These are phyloP conservation scores for Sphaeridia pumilis DNA, from an alignment of 2,888 invertebrate species.

Conservation along the genomic window DNA sequence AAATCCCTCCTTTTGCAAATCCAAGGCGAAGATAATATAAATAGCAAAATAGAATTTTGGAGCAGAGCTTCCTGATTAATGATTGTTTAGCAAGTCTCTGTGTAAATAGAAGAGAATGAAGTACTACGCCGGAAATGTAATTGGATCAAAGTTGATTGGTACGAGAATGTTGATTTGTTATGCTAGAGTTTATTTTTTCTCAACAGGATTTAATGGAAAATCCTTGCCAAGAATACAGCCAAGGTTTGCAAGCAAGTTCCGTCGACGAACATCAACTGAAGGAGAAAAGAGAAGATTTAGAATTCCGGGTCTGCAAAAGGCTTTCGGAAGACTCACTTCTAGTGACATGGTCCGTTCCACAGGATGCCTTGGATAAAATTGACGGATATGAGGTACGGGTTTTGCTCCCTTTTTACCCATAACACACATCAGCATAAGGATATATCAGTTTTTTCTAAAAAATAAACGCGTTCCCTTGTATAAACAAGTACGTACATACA, in stretches of 20 bases:
- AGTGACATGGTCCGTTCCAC: constrained; percentile 35
- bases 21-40: too few relatives aligned
- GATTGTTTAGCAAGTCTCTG: too few relatives aligned
- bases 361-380: constrained; percentile 14
- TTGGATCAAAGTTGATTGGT: too few relatives aligned
- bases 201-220: constrained; percentile 13
- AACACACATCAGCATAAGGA: too few relatives aligned
- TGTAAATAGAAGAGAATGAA: too few relatives aligned
- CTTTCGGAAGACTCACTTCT: constrained; percentile 36
- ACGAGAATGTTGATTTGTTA: background rate
- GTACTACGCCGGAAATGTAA: too few relatives aligned
- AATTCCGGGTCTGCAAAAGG: constrained; percentile 35
- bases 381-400: constrained; percentile 33
- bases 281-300: constrained; percentile 10
- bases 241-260: constrained; percentile 1
- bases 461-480: too few relatives aligned
- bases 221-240: constrained; percentile 14
- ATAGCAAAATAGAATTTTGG: too few relatives aligned
- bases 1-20: too few relatives aligned
- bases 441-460: too few relatives aligned
- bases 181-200: background rate
- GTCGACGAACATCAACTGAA: constrained; percentile 15
- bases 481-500: too few relatives aligned
- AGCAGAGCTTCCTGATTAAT: too few relatives aligned
- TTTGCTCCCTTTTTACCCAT: background rate